Evolutionary conservation across 2,113 vertebrate species (phyloP), one percentile per base, ranked within the genome.

Genomic region (Aegithalos caudatus): DNA sequence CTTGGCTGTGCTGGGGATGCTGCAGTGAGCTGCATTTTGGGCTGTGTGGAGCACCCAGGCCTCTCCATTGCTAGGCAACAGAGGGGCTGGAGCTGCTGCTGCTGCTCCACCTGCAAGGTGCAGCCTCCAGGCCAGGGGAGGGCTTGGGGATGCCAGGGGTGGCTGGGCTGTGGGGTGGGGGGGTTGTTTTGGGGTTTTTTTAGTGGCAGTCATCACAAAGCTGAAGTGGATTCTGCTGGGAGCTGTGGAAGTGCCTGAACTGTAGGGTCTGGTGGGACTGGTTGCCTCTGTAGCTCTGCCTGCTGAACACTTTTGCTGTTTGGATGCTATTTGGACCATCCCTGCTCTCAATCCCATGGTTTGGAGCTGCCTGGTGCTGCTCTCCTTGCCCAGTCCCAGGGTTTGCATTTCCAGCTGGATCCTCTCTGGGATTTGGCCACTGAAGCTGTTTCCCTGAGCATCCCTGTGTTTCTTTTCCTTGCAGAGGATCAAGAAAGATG

Each of bases 401-500:
- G 14, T 67, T 44, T 44, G 62, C 5, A 4, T 69, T 65, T 61
- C 11, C 31, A 51, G 2, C 6, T 50, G 58, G n/a, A 12, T 54
- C 58, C 37, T 8, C n/a, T 66, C 14, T n/a, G 1, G 5, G 14
- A 0, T 60, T 54, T 95, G 56, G 18, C 42, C 38, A 4, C 57
- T 73, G 50, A 2, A 86, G 33, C 14, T n/a, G 44, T 69, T 81
- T 61, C 37, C n/a, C 44, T 56, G 69, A 82, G 31, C 53, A 12
- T 79, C 38, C 27, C 73, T 57, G 48, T 51, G 62, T 87, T 69
- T 67, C 9, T 51, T 27, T 84, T 81, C 88, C 90, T 70, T 73
- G 20, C 94, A 99, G 99, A 98, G 98, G 97, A 97, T 99, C 53
- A 99, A 99, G 97, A 99, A 99, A 24, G 99, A 99, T 10, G 98